Evolutionary conservation across 2,113 vertebrate species (phyloP).

Genomic region (Calonectris borealis): DNA sequence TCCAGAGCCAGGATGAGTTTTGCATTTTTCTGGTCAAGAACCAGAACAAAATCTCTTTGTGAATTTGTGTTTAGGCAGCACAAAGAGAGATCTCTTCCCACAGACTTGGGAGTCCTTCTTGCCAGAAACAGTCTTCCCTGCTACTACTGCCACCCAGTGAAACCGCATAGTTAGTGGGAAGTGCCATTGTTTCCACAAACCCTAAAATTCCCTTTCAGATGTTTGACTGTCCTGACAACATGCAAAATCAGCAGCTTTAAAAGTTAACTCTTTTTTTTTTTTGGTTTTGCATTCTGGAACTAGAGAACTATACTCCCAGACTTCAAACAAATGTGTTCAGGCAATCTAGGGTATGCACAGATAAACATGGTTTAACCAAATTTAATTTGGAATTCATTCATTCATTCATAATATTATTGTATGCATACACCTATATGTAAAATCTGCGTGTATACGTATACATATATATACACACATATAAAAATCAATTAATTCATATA

Average conservation of each 20-base stretch:
- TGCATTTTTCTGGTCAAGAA: neutral
- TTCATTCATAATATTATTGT: neutral
- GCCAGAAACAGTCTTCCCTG: neutral
- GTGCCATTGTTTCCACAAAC: neutral
- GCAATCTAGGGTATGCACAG: neutral
- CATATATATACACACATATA: neutral
- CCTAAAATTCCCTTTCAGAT: neutral
- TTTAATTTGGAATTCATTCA: neutral
- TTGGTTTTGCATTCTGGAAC: neutral
- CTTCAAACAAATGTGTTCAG: neutral
- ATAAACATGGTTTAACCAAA: neutral
- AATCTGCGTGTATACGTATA: neutral
- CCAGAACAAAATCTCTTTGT: neutral
- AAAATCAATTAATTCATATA: neutral
- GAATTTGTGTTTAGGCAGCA: neutral
- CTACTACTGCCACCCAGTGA: conserved; percentile 59
- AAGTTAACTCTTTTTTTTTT: neutral
- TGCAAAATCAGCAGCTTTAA: neutral
- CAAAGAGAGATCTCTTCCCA: neutral
- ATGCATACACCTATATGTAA: neutral
- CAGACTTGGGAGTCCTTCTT: neutral
- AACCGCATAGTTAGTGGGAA: neutral
- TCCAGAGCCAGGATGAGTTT: neutral
- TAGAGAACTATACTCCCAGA: neutral
- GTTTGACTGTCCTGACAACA: neutral